Base-by-base conservation (phyloP, 2,797 vertebrate genomes). In the Aeoliscus strigatus region DNA sequence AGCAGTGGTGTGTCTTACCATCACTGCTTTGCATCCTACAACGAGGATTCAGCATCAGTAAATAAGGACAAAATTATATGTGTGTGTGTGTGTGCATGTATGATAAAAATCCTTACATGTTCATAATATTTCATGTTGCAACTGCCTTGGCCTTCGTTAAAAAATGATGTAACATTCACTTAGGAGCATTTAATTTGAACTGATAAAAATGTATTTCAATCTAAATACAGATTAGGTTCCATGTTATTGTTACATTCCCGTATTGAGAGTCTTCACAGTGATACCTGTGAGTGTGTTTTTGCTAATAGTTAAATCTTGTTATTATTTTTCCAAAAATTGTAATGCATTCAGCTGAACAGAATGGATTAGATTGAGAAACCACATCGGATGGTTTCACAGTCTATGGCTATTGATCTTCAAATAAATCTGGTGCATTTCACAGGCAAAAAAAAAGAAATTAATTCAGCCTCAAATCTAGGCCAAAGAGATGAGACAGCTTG, bases 371-470 rank as follows among this genome's bases (percentile, higher is more conserved):
- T 52, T 45, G 53, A 43, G 37, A 53, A 41, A 27, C 7, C 15
- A 32, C 40, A 56, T 68, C 63, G 37, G 53, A 68, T 27, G 27
- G 23, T 45, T 52, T 60, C 45, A 56, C 43, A 30, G 18, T 65
- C n/a, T n/a, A n/a, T n/a, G n/a, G n/a, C n/a, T n/a, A n/a, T n/a
- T 66, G 53, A 73, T 60, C 50, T 60, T 67, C 14, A 65, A 62
- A 73, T 21, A 58, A 40, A 38, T 27, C 39, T 30, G 8, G 37
- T 51, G 46, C 30, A 13, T 70, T 66, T 64, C 14, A 51, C 16
- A 51, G 38, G 29, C 28, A 35, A 49, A 37, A 41, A 45, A 40
- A 47, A 43, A 36, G 31, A 15, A 14, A 52, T 8, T 8, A 9
- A 21, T n/a, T n/a, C n/a, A n/a, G n/a, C n/a, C n/a, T n/a, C n/a